Evolutionary conservation across 2,113 vertebrate species (phyloP).

Genomic region (Calypte anna): DNA sequence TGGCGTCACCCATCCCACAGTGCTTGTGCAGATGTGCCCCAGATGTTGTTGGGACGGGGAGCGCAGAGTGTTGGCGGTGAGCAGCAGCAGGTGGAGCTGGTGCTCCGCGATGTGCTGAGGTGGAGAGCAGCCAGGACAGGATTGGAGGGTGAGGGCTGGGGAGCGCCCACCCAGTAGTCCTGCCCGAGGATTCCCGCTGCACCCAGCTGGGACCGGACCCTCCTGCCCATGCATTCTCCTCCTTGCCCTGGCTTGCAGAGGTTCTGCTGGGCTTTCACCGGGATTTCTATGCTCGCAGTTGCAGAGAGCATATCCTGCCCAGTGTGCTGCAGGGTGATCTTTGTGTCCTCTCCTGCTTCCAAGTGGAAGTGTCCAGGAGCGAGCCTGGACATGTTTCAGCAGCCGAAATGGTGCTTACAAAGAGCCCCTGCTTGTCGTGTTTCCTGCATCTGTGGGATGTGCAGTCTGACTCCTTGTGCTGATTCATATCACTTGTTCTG

Average conservation of each 20-base stretch:
- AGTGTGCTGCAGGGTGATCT: neutral
- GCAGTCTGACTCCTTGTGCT: neutral
- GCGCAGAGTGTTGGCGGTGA: accelerated
- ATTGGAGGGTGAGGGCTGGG: neutral
- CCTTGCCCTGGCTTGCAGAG: accelerated
- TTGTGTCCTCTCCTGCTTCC: neutral
- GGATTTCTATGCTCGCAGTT: neutral
- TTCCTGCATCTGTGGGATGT: neutral
- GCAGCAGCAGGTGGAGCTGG: slow-evolving; percentile 47
- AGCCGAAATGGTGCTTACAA: neutral
- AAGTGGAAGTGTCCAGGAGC: accelerated
- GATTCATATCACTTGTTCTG: neutral
- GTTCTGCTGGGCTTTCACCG: neutral
- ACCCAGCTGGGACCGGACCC: neutral
- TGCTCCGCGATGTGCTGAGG: neutral
- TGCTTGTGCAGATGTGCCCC: neutral
- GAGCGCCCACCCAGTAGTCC: accelerated
- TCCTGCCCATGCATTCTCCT: neutral
- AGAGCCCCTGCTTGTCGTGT: accelerated
- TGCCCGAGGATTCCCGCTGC: accelerated
- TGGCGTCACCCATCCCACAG: accelerated
- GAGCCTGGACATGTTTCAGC: neutral
- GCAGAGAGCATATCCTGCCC: neutral
- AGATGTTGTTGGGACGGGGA: neutral
- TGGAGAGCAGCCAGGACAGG: accelerated